Evolutionary conservation across 2,113 vertebrate species (phyloP).

Genomic region (Alexandromys fortis): DNA sequence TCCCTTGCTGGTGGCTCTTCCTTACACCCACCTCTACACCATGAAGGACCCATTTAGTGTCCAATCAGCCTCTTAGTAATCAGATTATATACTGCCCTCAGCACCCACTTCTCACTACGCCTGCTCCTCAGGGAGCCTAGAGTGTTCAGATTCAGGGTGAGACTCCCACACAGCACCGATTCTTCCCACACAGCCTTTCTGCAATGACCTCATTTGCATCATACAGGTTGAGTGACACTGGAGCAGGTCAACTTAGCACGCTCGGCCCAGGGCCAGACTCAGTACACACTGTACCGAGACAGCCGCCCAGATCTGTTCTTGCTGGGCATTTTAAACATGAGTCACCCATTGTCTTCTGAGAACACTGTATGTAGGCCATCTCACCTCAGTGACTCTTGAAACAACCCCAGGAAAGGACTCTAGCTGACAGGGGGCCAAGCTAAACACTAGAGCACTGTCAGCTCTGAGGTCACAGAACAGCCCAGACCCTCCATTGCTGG

Average conservation of each 20-base stretch:
- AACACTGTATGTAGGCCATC: background rate
- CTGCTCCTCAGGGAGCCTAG: background rate
- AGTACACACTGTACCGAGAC: background rate
- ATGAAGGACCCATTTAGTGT: background rate
- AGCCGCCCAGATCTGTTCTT: too few relatives aligned
- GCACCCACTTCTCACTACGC: background rate
- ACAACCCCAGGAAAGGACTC: background rate
- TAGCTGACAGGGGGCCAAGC: background rate
- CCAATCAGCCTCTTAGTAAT: background rate
- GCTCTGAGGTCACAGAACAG: background rate
- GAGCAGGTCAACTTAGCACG: background rate
- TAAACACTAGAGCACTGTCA: background rate
- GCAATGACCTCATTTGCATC: background rate
- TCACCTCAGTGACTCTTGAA: background rate
- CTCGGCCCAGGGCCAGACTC: too few relatives aligned
- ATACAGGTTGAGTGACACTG: too few relatives aligned
- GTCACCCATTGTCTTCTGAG: background rate
- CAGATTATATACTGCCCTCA: rapidly evolving
- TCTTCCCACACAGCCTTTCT: rapidly evolving
- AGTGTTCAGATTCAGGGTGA: background rate
- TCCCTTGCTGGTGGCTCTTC: background rate
- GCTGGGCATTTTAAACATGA: background rate
- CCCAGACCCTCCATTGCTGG: background rate
- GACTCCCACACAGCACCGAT: rapidly evolving
- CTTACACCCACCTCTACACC: too few relatives aligned